These are phyloP conservation scores for Lasioglossum morio DNA, from an alignment of 2,888 invertebrate genomes.

Conservation along the genomic window DNA sequence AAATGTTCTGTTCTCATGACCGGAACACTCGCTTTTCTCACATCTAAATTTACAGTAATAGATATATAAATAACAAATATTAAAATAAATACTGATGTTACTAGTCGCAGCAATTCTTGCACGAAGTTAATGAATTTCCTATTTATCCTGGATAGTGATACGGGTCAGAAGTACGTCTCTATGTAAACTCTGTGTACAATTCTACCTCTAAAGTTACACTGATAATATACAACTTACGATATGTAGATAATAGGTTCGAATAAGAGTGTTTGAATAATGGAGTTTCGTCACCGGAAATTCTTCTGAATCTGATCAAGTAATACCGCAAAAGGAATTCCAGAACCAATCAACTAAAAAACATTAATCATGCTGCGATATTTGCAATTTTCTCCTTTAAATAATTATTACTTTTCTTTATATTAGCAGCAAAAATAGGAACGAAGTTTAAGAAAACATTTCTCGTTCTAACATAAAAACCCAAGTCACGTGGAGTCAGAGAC, in stretches of 20 bases:
- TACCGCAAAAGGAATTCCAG: no score
- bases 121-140: neutral
- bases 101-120: neutral
- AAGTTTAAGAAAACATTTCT: no score
- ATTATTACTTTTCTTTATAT: no score
- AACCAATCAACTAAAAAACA: no score
- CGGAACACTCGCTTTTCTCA: no score
- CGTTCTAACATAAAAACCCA: no score
- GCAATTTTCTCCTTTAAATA: no score
- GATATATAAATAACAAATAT: no score
- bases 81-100: no score
- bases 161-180: neutral
- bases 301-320: neutral
- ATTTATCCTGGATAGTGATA: neutral
- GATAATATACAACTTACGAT: neutral
- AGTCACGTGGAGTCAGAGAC: no score
- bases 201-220: neutral
- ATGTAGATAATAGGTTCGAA: constrained; percentile 1
- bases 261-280: neutral
- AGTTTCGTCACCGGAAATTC: constrained; percentile 1
- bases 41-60: neutral
- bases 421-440: no score
- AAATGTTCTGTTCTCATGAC: neutral
- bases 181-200: neutral
- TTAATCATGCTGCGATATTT: no score